Evolutionary conservation across 1,140 invertebrate genomes (phyloP).

Genomic region (Delia radicum): DNA sequence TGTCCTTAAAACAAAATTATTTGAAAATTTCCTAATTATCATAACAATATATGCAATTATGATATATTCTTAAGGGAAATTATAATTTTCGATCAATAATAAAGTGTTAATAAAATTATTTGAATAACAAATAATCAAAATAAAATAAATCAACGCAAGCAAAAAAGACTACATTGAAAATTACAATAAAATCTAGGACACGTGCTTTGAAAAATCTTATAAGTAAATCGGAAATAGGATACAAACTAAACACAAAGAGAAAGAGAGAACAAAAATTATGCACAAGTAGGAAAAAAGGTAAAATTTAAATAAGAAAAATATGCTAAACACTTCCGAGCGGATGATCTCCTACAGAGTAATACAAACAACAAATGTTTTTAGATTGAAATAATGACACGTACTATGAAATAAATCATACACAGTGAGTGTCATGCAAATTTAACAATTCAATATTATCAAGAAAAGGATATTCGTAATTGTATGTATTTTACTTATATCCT

Average conservation of each 20-base stretch:
- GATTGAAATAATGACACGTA: background rate
- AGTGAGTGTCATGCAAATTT: background rate
- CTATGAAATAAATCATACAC: background rate
- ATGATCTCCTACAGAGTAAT: background rate
- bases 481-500: background rate
- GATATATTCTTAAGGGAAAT: background rate
- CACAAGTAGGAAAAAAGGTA: background rate
- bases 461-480: background rate
- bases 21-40: too few species aligned
- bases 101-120: background rate
- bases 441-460: too few species aligned
- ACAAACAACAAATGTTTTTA: too few species aligned
- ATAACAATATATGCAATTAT: background rate
- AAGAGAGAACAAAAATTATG: too few species aligned
- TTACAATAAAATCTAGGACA: background rate
- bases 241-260: too few species aligned
- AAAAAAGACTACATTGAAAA: background rate
- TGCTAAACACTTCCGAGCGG: background rate
- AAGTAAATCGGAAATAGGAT: background rate
- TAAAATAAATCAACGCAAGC: background rate
- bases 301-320: background rate
- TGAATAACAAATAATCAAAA: background rate
- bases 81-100: background rate
- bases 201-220: background rate
- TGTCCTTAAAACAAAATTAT: too few species aligned